These are phyloP conservation scores for Cyprinodon brontotheroides DNA, from an alignment of 2,113 vertebrate species.

Conservation along the genomic window DNA sequence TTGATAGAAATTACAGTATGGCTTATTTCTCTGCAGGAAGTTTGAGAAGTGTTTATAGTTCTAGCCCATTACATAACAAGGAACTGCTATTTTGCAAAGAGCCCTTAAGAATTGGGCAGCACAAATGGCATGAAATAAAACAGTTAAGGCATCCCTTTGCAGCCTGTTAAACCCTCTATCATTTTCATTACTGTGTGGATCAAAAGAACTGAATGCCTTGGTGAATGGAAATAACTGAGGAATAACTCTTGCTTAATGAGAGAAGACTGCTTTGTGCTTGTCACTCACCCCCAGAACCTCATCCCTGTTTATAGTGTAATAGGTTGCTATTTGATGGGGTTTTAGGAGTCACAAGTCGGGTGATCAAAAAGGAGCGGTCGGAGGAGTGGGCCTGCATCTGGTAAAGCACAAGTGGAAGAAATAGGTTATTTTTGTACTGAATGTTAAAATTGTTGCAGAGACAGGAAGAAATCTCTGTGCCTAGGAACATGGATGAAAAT, in stretches of 20 bases:
- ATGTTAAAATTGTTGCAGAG: not conserved
- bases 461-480: not conserved
- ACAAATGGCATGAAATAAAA: constrained; percentile 39
- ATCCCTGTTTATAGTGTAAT: constrained; percentile 86
- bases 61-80: constrained; percentile 50
- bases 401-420: constrained; percentile 5
- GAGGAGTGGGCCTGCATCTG: constrained; percentile 83
- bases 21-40: constrained; percentile 42
- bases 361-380: constrained; percentile 92
- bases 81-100: constrained; percentile 21
- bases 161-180: constrained; percentile 32
- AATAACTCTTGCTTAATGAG: not conserved
- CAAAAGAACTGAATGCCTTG: not conserved
- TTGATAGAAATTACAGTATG: constrained; percentile 42
- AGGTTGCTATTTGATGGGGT: constrained; percentile 82
- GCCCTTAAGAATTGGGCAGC: constrained; percentile 36
- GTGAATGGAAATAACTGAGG: constrained; percentile 34
- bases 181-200: constrained; percentile 34
- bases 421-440: not conserved
- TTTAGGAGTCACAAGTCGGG: constrained; percentile 89
- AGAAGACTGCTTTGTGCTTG: not conserved
- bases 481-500: constrained; percentile 61
- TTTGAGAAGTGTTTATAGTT: constrained; percentile 43
- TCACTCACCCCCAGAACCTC: constrained; percentile 93
- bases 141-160: constrained; percentile 3